Base-by-base conservation (phyloP, 2,797 vertebrate species). In the Poecilia wingei region DNA sequence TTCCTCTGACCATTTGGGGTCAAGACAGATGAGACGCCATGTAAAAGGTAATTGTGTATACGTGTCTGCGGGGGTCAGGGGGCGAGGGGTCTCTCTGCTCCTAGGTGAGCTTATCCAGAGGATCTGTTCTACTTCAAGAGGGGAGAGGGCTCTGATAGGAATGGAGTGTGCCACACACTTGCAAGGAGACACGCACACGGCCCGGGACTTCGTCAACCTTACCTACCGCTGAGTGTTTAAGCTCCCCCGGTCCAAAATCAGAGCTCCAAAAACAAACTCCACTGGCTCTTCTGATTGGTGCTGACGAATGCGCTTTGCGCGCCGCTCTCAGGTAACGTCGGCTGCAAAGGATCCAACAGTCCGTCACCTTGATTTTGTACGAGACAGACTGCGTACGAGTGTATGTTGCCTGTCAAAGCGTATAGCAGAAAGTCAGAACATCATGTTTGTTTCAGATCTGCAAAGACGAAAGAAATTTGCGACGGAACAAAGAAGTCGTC, bases 81-180 rank as follows among this genome's bases (percentile, higher is more conserved):
- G 75, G 36, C 57, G 39, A 47, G n/a, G 82, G 87, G 59, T 28
- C 46, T 81, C 83, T 92, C 89, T 90, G 93, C 91, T 91, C 88
- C 90, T 66, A 76, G 76, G 77, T 95, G 95, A 96, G 92, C 85
- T 92, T 95, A 92, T 94, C 93, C 95, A 96, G 95, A 93, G 75
- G 81, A 93, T 95, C 94, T 92, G 91, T 91, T 94, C 89, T 91
- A 88, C 88, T 92, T 95, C 93, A 94, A 89, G 86, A 82, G 79
- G 87, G 90, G 85, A 93, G 85, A 87, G 86, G 80, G 82, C 82
- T 79, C 88, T 83, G 89, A 92, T 93, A 91, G 89, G 83, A 94
- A 88, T 74, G 80, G 82, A 87, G 88, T 87, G 86, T 92, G 88
- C 86, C 88, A 87, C 90, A 90, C 92, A 93, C 86, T 89, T 80